These are phyloP conservation scores for Temnothorax curvispinosus DNA, from an alignment of 1,140 invertebrate genomes.

Conservation along the genomic window DNA sequence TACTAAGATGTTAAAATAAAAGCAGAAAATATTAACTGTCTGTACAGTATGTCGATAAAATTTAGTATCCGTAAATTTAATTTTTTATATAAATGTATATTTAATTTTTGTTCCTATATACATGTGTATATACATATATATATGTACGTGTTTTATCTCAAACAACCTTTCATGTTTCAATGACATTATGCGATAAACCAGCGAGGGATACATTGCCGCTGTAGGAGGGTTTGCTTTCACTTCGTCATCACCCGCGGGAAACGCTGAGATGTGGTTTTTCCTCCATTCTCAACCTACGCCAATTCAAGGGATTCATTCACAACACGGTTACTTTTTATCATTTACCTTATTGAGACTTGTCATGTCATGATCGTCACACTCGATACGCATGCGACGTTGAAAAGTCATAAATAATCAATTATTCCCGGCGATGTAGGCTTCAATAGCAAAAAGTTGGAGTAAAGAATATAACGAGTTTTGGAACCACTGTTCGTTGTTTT, in stretches of 20 bases:
- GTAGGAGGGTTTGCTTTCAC: neutral
- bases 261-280: neutral
- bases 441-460: neutral
- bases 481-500: neutral
- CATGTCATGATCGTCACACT: neutral
- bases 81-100: neutral
- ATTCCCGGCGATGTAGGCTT: slow-evolving; percentile 7
- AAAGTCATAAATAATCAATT: slow-evolving; percentile 62
- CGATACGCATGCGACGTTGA: slow-evolving; percentile 15
- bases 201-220: neutral
- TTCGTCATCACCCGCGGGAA: neutral
- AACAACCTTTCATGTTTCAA: neutral
- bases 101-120: neutral
- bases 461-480: neutral
- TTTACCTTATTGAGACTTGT: slow-evolving; percentile 23
- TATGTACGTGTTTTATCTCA: neutral
- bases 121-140: no score
- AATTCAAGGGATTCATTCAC: slow-evolving; percentile 54
- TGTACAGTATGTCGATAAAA: neutral
- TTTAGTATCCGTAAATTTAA: neutral
- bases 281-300: neutral
- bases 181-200: neutral
- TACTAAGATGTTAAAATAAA: neutral
- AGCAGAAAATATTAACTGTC: neutral
- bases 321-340: slow-evolving; percentile 24